Percentiles rank a stretch among this genome's conserved stretches.
Evolutionary conservation across 2,113 vertebrate genomes (phyloP).

Genomic region (Boulengeromyrus knoepffleri): DNA sequence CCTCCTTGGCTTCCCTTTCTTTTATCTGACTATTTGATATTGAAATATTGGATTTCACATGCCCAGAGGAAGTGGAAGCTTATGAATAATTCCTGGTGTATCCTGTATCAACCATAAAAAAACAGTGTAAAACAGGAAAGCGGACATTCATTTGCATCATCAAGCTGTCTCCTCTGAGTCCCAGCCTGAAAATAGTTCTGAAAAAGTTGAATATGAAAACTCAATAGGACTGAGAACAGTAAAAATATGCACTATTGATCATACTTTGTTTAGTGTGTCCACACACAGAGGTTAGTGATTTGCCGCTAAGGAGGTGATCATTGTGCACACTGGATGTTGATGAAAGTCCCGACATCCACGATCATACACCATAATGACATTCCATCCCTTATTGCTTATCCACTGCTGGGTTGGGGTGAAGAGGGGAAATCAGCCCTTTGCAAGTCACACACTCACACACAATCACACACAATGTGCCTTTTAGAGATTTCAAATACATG

Average conservation of each 20-base stretch:
- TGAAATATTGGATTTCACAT: slow-evolving; percentile 52
- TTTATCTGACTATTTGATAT: slow-evolving; percentile 57
- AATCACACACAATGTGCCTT: not conserved
- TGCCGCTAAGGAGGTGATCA: not conserved
- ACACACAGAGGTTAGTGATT: not conserved
- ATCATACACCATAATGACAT: not conserved
- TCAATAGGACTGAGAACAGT: not conserved
- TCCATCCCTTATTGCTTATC: not conserved
- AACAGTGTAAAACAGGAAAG: slow-evolving; percentile 11
- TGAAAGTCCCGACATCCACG: not conserved
- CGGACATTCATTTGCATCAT: slow-evolving; percentile 15
- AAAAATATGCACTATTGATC: not conserved
- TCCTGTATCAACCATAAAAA: not conserved
- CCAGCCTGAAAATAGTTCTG: not conserved
- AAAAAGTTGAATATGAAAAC: not conserved
- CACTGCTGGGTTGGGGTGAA: not conserved
- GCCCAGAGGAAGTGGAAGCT: slow-evolving; percentile 40
- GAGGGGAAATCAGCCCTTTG: not conserved
- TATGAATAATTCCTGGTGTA: slow-evolving; percentile 5
- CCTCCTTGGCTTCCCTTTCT: slow-evolving; percentile 46
- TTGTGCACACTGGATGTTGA: not conserved
- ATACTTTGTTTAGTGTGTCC: not conserved
- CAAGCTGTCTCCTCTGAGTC: not conserved
- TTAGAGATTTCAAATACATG: not conserved
- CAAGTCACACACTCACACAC: not conserved